Percentiles rank a stretch among this genome's conserved stretches.
Evolutionary conservation across 2,113 vertebrate genomes (phyloP).

Genomic region (Hyla sarda): DNA sequence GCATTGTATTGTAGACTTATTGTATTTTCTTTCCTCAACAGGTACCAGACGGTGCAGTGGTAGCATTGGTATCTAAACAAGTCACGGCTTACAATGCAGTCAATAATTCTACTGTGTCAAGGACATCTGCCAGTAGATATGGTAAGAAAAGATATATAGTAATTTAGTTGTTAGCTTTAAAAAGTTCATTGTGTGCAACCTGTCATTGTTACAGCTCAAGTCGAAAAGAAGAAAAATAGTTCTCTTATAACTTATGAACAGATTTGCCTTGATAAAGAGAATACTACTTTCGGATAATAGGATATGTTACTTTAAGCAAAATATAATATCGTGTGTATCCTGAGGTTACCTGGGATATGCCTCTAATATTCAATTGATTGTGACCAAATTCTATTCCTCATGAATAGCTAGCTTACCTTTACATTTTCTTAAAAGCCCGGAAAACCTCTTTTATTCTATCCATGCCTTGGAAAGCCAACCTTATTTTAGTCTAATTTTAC

Average conservation of each 20-base stretch:
- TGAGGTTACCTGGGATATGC: no score
- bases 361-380: no score
- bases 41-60: constrained; percentile 93
- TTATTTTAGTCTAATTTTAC: no score
- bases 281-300: no score
- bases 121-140: constrained; percentile 97
- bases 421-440: no score
- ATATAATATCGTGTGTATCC: no score
- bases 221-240: not conserved
- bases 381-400: no score
- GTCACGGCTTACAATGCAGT: constrained; percentile 96
- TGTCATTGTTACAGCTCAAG: not conserved
- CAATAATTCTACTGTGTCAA: constrained; percentile 95
- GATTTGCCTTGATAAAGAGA: not conserved
- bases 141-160: constrained; percentile 72
- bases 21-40: constrained; percentile 63
- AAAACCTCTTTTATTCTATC: no score
- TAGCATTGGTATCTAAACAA: constrained; percentile 96
- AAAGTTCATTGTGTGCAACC: not conserved
- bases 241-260: not conserved
- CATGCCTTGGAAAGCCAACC: no score
- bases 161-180: not conserved
- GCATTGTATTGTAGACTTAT: no score
- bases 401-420: no score
- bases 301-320: no score